These are phyloP conservation scores for Palythoa heliodiscus DNA, from an alignment of 92 coral and sea anemone genomes.

Conservation along the genomic window DNA sequence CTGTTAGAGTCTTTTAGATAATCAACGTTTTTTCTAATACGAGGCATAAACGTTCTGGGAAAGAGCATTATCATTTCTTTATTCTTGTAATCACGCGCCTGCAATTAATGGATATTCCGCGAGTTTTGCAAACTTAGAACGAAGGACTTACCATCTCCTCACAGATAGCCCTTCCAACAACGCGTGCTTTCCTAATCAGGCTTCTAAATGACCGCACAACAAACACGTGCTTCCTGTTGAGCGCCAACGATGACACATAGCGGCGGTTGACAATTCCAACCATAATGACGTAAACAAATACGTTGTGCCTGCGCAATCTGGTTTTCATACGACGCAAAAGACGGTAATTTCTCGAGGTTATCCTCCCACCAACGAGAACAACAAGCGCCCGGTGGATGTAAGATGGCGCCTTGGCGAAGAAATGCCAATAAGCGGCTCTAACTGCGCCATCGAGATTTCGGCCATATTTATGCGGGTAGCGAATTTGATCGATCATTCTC, in stretches of 20 bases:
- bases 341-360: slow-evolving; percentile 13
- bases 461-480: slow-evolving; percentile 65
- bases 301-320: slow-evolving; percentile 25
- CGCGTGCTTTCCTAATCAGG: slow-evolving; percentile 23
- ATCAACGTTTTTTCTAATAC: too few relatives aligned
- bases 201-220: slow-evolving; percentile 10
- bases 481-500: slow-evolving; percentile 41
- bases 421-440: slow-evolving; percentile 55
- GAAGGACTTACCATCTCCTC: slow-evolving; percentile 38
- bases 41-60: too few relatives aligned
- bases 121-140: not conserved
- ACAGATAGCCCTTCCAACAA: slow-evolving; percentile 37
- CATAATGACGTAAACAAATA: slow-evolving; percentile 2
- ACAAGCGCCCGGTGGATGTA: slow-evolving; percentile 83
- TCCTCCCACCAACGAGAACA: slow-evolving; percentile 71
- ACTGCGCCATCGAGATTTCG: slow-evolving; percentile 76
- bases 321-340: not conserved
- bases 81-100: too few relatives aligned
- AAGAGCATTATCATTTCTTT: too few relatives aligned
- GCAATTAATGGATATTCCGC: too few relatives aligned
- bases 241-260: slow-evolving; percentile 11
- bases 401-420: slow-evolving; percentile 71
- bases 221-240: slow-evolving; percentile 23
- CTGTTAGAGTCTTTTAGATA: too few relatives aligned
- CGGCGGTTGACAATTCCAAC: slow-evolving; percentile 17